These are phyloP conservation scores for Acipenser ruthenus DNA, from an alignment of 2,797 vertebrate species.

Conservation along the genomic window DNA sequence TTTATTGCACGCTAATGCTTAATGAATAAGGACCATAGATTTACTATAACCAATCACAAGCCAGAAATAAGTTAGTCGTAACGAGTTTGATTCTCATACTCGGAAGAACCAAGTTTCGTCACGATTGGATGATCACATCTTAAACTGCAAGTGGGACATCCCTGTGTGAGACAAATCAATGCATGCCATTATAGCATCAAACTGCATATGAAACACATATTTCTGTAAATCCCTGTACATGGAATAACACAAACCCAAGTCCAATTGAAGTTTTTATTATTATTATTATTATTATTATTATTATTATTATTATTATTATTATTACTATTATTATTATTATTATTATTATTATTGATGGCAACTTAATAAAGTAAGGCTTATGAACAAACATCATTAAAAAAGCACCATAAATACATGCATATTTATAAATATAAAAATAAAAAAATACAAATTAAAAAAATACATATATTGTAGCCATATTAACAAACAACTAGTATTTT, in stretches of 20 bases:
- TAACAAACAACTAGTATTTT: constrained; percentile 38
- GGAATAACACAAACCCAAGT: neutral
- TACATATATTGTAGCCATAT: constrained; percentile 57
- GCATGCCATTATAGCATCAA: too few species aligned
- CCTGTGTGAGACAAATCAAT: too few species aligned
- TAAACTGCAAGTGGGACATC: neutral
- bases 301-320: constrained; percentile 34
- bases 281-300: constrained; percentile 31
- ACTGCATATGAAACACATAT: neutral
- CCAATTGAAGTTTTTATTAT: constrained; percentile 41
- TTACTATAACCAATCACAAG: too few species aligned
- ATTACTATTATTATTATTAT: constrained; percentile 38
- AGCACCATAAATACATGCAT: constrained; percentile 74
- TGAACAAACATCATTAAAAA: constrained; percentile 71
- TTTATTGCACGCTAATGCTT: too few species aligned
- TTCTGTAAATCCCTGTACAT: neutral
- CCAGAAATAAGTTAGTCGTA: neutral
- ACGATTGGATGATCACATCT: neutral
- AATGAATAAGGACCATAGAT: too few species aligned
- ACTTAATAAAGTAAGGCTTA: constrained; percentile 74
- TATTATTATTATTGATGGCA: constrained; percentile 53
- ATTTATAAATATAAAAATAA: constrained; percentile 63
- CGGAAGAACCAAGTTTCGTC: too few species aligned
- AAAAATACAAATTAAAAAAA: constrained; percentile 56
- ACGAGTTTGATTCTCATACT: neutral